A percentile compares a stretch with the other conserved stretches of the same genome.
Conservation (phyloP, 23 tunicate species). For the Pegea sp. region DNA sequence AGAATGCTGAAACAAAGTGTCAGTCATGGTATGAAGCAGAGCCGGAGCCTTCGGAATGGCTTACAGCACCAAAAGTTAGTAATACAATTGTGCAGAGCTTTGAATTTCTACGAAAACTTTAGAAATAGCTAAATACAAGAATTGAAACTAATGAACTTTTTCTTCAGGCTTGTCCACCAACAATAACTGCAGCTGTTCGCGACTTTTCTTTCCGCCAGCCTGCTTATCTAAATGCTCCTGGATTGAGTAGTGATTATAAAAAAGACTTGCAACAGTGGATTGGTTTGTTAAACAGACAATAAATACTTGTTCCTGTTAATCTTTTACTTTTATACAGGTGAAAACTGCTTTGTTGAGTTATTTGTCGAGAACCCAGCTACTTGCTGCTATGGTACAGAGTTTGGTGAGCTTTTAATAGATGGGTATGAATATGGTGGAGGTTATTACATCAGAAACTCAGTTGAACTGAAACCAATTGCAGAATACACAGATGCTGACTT, state of each 20-base stretch:
- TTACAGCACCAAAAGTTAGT: not conserved
- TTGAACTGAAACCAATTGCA: not conserved
- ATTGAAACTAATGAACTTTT: not conserved
- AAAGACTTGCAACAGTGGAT: not conserved
- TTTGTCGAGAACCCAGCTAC: conserved; percentile 1
- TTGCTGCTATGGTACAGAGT: conserved; percentile 12
- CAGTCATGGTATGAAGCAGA: conserved; percentile 9
- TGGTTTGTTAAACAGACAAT: not conserved
- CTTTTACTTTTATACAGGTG: not conserved
- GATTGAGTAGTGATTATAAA: not conserved
- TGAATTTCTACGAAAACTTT: not conserved
- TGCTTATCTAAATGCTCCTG: not conserved
- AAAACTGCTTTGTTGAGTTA: not conserved
- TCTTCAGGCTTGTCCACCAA: conserved; percentile 2
- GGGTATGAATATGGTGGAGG: conserved; percentile 4
- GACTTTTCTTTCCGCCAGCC: not conserved
- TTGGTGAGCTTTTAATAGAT: conserved; percentile 3
- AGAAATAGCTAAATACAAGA: not conserved
- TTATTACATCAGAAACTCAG: conserved; percentile 5
- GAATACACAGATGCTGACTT: not conserved
- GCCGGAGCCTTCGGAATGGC: conserved; percentile 4
- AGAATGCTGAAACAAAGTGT: conserved; percentile 4
- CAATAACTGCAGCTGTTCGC: not conserved
- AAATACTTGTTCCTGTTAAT: not conserved
- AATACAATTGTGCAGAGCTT: not conserved